Base-by-base conservation (phyloP, 2,797 vertebrate species). In the Spea hammondii region DNA sequence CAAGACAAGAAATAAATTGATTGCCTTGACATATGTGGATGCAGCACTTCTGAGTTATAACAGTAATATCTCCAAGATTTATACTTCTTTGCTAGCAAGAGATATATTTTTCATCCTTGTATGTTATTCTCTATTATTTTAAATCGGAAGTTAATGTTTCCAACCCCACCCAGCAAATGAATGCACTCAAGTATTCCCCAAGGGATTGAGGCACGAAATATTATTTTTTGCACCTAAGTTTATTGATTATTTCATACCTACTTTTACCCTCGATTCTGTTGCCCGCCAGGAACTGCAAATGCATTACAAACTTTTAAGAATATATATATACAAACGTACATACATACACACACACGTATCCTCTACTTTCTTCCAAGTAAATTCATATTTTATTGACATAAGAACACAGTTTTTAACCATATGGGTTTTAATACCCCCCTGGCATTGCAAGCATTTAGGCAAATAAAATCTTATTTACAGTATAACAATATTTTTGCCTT, bases 1-100 rank as follows among this genome's bases (percentile, higher is more conserved):
- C 55, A 48, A 78, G 75, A 82, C 80, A 82, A 73, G 70, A 60
- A 74, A 77, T 77, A 74, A 74, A 82, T 78, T 78, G 80, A 82
- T 82, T 74, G 70, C 65, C 75, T 70, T 82, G 80, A 78, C 80
- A 82, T 72, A 57, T 70, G 70, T 65, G 70, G 62, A 82, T 77
- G 65, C 75, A 77, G 65, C 70, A 77, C 69, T 74, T 48, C 80
- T 77, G 75, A 82, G 75, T 77, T 82, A 82, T 82, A 74, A 68
- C 70, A 44, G 48, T 73, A 74, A 82, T 82, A 82, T 77, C 77
- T 48, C 70, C 55, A 57, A 77, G 80, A 82, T 77, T 82, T 82
- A 82, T 82, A 57, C 59, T 8, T 65, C 75, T 68, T 60, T 77
- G 51, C 53, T 13, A 69, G 57, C 44, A n/a, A 60, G 70, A 76